Conservation (phyloP, 2,113 vertebrate genomes). For the Percopsis transmontana region DNA sequence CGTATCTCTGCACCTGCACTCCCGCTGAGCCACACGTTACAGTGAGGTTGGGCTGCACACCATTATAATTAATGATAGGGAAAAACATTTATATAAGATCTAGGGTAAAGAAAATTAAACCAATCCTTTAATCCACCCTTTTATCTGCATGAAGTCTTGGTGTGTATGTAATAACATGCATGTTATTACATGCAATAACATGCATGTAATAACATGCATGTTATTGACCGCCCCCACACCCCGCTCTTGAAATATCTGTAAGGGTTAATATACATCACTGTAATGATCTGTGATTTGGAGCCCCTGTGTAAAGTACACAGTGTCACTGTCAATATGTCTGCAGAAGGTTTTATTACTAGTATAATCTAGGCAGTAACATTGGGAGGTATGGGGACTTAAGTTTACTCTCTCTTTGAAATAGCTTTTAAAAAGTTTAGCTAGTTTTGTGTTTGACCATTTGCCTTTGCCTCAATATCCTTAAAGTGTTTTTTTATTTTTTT, state of each 20-base stretch:
- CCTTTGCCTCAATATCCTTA: too few species aligned
- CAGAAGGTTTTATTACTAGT: slow-evolving; percentile 45
- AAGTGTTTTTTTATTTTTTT: too few species aligned
- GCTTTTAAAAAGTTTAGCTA: slow-evolving; percentile 29
- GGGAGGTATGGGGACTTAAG: slow-evolving; percentile 26
- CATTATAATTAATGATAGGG: slow-evolving; percentile 6
- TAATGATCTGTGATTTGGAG: slow-evolving; percentile 47
- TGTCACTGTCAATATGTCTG: slow-evolving; percentile 60
- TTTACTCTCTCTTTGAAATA: slow-evolving; percentile 39
- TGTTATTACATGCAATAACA: background rate
- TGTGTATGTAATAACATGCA: slow-evolving; percentile 16
- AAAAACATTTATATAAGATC: too few species aligned
- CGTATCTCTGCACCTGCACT: too few species aligned
- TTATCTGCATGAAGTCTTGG: slow-evolving; percentile 21
- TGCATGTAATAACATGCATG: too few species aligned
- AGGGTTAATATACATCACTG: slow-evolving; percentile 32
- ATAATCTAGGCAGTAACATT: slow-evolving; percentile 37
- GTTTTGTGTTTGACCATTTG: slow-evolving; percentile 33
- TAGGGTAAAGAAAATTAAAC: background rate
- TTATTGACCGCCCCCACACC: background rate
- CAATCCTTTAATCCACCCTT: slow-evolving; percentile 14
- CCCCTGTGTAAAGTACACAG: slow-evolving; percentile 53
- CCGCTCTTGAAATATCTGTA: slow-evolving; percentile 28
- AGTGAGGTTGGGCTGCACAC: too few species aligned
- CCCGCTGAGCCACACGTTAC: too few species aligned